Evolutionary conservation across 1,140 invertebrate genomes (phyloP), one percentile per base, ranked within the genome.

Genomic region (Theocolax elegans): DNA sequence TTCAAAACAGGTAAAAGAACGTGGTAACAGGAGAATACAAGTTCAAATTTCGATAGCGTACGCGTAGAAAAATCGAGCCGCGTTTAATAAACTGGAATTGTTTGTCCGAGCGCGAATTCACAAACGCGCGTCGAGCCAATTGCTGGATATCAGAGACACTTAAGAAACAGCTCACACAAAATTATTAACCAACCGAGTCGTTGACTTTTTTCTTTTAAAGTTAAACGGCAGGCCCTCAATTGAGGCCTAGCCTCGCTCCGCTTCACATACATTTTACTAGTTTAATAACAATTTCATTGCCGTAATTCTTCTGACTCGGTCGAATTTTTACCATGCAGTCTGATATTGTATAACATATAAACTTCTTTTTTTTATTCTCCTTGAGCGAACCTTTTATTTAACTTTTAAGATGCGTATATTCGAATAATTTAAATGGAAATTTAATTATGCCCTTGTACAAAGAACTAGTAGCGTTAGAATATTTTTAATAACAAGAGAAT

Each of bases 281-380:
- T 40, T 67, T 67, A 67, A 67, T 59, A 67, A 67, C 65, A 67
- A 67, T 59, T 25, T 59, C 65, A 67, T 67, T 66, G 51, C 12
- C n/a, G 63, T 27, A 10, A 35, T n/a, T n/a, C n/a, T n/a, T 12
- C n/a, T 29, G 0, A 6, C 25, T 1, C 12, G 21, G 19, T 3
- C 51, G 13, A 6, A 1, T 53, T n/a, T n/a, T n/a, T n/a, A n/a
- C n/a, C n/a, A n/a, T n/a, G n/a, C n/a, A n/a, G n/a, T n/a, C n/a
- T n/a, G n/a, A n/a, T n/a, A n/a, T n/a, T n/a, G 13, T 13, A 10
- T 6, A 17, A 31, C 23, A 27, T n/a, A 54, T 54, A 54, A 54
- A 29, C 17, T 44, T 44, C n/a, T 44, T 44, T 44, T 44, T 44
- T 44, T 44, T 44, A 44, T 44, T 44, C 6, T 44, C 42, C 42